Base-by-base conservation (phyloP, 1,140 invertebrate genomes). In the Drosophila sproati region DNA sequence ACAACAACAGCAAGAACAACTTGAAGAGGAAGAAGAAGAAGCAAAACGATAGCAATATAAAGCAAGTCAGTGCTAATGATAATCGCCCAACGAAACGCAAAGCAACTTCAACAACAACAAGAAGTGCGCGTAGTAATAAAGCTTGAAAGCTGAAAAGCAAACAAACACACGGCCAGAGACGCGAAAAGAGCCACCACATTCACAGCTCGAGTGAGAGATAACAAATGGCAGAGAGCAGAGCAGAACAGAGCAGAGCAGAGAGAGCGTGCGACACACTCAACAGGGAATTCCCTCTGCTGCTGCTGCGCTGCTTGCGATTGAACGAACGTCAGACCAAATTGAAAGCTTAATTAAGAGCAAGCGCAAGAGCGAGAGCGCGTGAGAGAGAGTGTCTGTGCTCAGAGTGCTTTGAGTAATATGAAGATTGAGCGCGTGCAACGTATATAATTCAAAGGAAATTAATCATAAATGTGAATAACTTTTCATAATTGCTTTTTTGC, bases 401-500 rank as follows among this genome's bases (percentile, higher is more conserved):
- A 20, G 20, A 20, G 20, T 20, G 20, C 20, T 20, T 20, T 20
- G 20, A 20, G 20, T 20, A 20, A 20, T 20, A 20, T 20, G 1
- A 20, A 20, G 20, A n/a, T 45, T 31, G 45, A 12, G 32, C 28
- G 55, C 39, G 55, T 48, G 51, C 47, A 35, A 29, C 45, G 50
- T 73, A 57, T 67, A 77, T 20, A 20, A 80, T 88, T 80, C 70
- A 88, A 83, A 75, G 80, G 77, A 88, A 88, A 88, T 88, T 88
- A 83, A 88, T 77, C 85, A 89, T 88, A 78, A 88, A 88, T 88
- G 77, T 88, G 83, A 77, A 88, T 82, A 87, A 88, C 77, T 88
- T 87, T 82, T 88, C 39, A 72, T 88, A 83, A 89, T 88, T 86
- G 77, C 70, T 57, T 72, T 81, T 80, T 83, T 20, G 80, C 70